phyloP scores from a whole-genome alignment of 2,888 invertebrate species.

The Trachelus stipa region DNA sequence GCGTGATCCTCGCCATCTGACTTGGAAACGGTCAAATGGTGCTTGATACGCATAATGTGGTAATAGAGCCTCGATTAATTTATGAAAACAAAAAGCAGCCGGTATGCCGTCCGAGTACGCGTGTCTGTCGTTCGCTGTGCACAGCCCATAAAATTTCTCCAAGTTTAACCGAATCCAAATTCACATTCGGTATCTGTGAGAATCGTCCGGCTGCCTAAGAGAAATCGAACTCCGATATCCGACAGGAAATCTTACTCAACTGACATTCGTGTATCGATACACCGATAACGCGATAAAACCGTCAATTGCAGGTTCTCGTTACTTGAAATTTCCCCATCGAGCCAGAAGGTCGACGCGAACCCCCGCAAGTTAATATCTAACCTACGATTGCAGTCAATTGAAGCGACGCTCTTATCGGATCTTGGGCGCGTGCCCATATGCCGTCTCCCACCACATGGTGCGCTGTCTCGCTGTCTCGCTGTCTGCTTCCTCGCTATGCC shows the following conservation, averaged over 20 bases:
- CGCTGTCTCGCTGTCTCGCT: neutral
- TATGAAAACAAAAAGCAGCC: conserved; percentile 45
- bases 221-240: neutral
- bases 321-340: conserved; percentile 36
- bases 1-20: conserved; percentile 37
- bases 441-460: conserved; percentile 39
- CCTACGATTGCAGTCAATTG: conserved; percentile 60
- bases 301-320: conserved; percentile 51
- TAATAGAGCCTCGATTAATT: conserved; percentile 56
- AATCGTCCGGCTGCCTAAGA: neutral
- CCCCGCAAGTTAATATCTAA: conserved; percentile 55
- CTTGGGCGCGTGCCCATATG: conserved; percentile 61
- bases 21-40: conserved; percentile 25
- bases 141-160: neutral
- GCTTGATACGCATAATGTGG: conserved; percentile 43
- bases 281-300: conserved; percentile 36
- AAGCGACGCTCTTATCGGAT: conserved; percentile 58
- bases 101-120: conserved; percentile 23
- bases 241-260: neutral
- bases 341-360: conserved; percentile 31
- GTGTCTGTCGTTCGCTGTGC: neutral
- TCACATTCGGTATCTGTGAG: neutral
- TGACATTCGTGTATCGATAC: neutral
- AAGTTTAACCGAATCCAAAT: neutral
- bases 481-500: neutral